Evolutionary conservation across 1,140 invertebrate genomes (phyloP).

Genomic region (Bathynomus jamesi): DNA sequence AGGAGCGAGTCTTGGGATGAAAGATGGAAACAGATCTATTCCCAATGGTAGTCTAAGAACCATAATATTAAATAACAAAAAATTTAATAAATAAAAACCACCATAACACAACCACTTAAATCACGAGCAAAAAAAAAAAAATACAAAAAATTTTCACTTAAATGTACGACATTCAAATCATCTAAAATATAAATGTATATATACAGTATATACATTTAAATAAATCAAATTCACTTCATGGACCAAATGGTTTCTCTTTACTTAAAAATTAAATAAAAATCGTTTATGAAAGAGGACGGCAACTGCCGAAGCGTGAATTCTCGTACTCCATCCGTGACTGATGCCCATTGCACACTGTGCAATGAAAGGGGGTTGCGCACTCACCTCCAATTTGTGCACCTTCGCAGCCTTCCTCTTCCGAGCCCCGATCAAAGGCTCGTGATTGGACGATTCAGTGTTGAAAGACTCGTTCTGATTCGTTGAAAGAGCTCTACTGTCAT

Average conservation of each 20-base stretch:
- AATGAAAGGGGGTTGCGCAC: background rate
- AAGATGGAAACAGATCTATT: background rate
- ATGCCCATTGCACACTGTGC: background rate
- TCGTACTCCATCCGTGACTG: background rate
- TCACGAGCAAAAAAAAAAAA: background rate
- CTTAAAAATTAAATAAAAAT: too few species aligned
- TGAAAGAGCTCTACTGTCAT: conserved; percentile 23
- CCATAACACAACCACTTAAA: background rate
- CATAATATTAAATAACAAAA: background rate
- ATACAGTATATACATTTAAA: too few species aligned
- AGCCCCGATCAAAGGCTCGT: conserved; percentile 23
- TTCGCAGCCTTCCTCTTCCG: conserved; percentile 26
- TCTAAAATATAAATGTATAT: too few species aligned
- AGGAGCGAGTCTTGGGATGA: background rate
- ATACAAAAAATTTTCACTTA: background rate
- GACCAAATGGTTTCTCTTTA: too few species aligned
- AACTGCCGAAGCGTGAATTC: background rate
- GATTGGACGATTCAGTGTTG: conserved; percentile 20
- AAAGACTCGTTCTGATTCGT: conserved; percentile 13
- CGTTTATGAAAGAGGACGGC: too few species aligned
- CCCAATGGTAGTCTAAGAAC: background rate
- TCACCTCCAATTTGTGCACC: conserved; percentile 32
- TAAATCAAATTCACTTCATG: too few species aligned
- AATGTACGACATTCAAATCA: background rate
- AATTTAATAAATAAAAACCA: background rate